Conservation (phyloP, 2,113 vertebrate genomes). For the Centropus bengalensis region DNA sequence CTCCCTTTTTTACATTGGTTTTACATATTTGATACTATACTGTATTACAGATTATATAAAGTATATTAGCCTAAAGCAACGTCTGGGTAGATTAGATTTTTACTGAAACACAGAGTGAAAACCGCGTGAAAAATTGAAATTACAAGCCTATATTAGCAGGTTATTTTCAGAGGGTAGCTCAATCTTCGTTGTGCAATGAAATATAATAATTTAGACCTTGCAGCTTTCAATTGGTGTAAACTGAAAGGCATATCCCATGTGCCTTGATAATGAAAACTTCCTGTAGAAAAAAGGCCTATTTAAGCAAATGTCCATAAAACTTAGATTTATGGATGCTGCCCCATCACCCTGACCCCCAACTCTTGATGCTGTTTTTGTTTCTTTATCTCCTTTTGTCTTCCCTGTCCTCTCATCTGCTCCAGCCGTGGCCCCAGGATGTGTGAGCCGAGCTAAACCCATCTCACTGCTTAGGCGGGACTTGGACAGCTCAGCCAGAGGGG, state of each 20-base stretch:
- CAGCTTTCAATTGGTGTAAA: neutral
- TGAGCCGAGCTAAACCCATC: neutral
- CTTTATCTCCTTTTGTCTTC: neutral
- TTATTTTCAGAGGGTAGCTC: neutral
- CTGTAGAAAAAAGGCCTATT: neutral
- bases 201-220: neutral
- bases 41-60: neutral
- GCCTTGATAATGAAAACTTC: neutral
- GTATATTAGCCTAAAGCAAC: constrained; percentile 26
- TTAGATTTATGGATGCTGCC: neutral
- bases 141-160: neutral
- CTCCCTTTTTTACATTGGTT: neutral
- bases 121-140: constrained; percentile 11
- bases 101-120: constrained; percentile 19
- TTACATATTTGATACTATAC: constrained; percentile 17
- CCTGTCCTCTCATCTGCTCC: neutral
- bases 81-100: constrained; percentile 27
- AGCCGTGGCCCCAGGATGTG: neutral
- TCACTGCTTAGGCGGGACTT: neutral
- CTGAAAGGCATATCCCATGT: neutral
- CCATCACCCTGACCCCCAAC: no score
- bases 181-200: neutral
- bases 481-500: neutral
- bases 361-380: neutral
- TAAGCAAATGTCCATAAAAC: neutral